Evolutionary conservation across 2,113 vertebrate genomes (phyloP), one percentile per base, ranked within the genome.

Genomic region (Mastomys natalensis): DNA sequence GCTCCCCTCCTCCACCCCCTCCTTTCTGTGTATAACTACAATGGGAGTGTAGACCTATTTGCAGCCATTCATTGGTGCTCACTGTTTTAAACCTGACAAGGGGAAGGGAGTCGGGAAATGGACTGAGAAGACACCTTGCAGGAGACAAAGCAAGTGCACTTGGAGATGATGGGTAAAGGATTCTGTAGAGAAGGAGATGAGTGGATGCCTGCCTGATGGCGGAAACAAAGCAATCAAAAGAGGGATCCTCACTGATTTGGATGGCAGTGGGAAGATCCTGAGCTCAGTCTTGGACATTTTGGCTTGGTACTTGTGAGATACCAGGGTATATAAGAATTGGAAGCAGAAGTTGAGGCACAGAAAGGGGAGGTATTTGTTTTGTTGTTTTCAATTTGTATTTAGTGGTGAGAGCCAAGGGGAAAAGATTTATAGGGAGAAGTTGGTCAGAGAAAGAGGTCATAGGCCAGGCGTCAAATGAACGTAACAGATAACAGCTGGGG

Each of bases 201-300:
- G 19, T 37, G 21, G 66, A 78, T 89, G 8, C 22, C 24, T 43
- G 80, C n/a, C 53, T 84, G 7, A 10, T 55, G 40, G 78, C 87
- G 4, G 87, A 51, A 53, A 73, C 48, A 29, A 7, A 17, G 34
- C 84, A 45, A 31, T 62, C 81, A 78, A 40, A 87, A 70, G 64
- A 51, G 93, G 86, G 37, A 19, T 90, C 85, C 81, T 93, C 48
- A 29, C 73, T 24, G 93, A 17, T 87, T 93, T 88, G 17, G 26
- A 26, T 66, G 60, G 21, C 1, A 0, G 15, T 0, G 22, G 43
- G 9, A 26, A 80, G 10, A 68, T 73, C 10, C 4, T 58, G 66
- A 66, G 45, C 86, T 95, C 53, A 45, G 0, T 84, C 74, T 92
- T 68, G 55, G 40, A 77, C 88, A 43, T 90, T n/a, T 1, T 84